phyloP scores from a whole-genome alignment of 1,140 invertebrate genomes.

The Kradibia gibbosae region DNA sequence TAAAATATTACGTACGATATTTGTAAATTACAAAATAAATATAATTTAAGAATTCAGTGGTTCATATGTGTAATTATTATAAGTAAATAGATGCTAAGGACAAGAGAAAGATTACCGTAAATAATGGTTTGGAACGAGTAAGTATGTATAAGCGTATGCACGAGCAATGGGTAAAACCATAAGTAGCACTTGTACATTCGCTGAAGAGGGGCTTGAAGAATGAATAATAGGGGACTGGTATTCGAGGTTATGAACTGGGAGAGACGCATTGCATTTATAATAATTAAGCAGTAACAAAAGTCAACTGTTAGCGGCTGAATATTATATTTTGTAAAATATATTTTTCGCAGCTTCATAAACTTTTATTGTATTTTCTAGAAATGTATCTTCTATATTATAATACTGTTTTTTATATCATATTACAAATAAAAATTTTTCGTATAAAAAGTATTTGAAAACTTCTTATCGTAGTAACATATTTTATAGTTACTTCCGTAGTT shows the following conservation, averaged over 20 bases:
- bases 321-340: background rate
- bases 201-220: conserved; percentile 61
- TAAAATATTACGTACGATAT: no score
- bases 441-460: no score
- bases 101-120: conserved; percentile 36
- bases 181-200: conserved; percentile 67
- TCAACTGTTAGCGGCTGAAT: conserved; percentile 28
- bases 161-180: conserved; percentile 54
- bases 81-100: background rate
- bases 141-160: conserved; percentile 52
- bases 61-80: background rate
- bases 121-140: conserved; percentile 54
- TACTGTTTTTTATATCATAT: no score
- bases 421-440: no score
- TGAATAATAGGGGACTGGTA: conserved; percentile 17
- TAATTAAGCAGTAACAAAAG: conserved; percentile 38
- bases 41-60: background rate
- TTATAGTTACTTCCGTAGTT: no score
- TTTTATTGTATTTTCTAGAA: no score
- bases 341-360: no score
- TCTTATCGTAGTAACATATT: no score
- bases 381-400: no score
- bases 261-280: conserved; percentile 40
- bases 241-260: background rate
- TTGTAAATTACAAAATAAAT: background rate